Percentiles rank a stretch among this genome's conserved stretches.
These are phyloP conservation scores for Tiliacea aurago DNA, from an alignment of 2,888 invertebrate species.

Conservation along the genomic window DNA sequence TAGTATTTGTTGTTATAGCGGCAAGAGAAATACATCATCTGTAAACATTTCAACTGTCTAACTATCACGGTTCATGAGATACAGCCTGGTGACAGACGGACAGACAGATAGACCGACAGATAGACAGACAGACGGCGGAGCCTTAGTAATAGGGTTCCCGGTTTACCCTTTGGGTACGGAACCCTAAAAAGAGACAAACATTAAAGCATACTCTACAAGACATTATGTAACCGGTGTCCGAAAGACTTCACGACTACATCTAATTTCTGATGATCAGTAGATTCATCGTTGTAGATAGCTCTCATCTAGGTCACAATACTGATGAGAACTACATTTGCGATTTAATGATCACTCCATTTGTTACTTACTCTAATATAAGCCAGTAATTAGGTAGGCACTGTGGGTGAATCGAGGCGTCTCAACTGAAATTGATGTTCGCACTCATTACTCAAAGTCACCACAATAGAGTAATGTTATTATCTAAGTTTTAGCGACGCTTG, in stretches of 20 bases:
- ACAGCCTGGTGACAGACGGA: too few species aligned
- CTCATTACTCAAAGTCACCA: slow-evolving; percentile 64
- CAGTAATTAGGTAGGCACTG: slow-evolving; percentile 58
- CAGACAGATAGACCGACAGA: too few species aligned
- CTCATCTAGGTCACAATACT: background rate
- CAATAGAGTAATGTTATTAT: slow-evolving; percentile 53
- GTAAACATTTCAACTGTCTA: too few species aligned
- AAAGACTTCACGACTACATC: background rate
- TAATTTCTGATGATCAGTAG: background rate
- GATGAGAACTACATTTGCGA: background rate
- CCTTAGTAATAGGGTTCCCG: too few species aligned
- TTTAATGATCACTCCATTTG: slow-evolving; percentile 23
- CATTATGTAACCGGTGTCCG: background rate
- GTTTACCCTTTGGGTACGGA: too few species aligned
- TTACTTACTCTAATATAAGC: background rate
- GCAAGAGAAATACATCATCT: too few species aligned
- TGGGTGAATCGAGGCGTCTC: slow-evolving; percentile 55
- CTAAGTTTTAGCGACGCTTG: slow-evolving; percentile 43
- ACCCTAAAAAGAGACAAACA: background rate
- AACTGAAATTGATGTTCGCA: slow-evolving; percentile 59
- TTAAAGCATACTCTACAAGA: background rate
- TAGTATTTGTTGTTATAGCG: too few species aligned
- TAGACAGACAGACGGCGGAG: too few species aligned
- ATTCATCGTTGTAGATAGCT: background rate
- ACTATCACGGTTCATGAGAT: too few species aligned